Base-by-base conservation (phyloP, 2,797 vertebrate genomes). In the Mallotus villosus region DNA sequence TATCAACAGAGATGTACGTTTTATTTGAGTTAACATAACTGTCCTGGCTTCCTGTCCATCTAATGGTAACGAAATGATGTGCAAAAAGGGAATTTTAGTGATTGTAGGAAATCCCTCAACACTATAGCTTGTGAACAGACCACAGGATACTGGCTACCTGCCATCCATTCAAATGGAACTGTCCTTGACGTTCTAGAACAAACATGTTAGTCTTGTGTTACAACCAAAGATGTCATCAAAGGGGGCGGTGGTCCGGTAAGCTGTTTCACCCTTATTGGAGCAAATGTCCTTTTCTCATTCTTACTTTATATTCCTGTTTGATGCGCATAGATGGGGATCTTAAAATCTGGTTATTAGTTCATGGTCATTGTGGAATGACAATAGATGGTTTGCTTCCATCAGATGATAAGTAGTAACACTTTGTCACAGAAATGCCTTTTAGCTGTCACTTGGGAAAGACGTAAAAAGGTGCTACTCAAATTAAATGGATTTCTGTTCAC, bases 341-440 rank as follows among this genome's bases (percentile, higher is more conserved):
- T 34, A 72, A 27, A 55, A 19, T 27, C 27, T 5, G 64, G 71
- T 49, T n/a, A 34, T 63, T n/a, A 59, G n/a, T 46, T 25, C 17
- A 41, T 67, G 16, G 66, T 63, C 9, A 25, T 22, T 22, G 63
- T n/a, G 5, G 21, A n/a, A 74, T 59, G 11, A 70, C 74, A 64
- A 46, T 29, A 34, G 76, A 16, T 2, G 79, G 2, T 24, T 79
- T 5, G 67, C 78, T 82, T 82, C 65, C 73, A 77, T 74, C 77
- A 77, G 63, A 11, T 53, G 25, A 34, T 57, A 70, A 59, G 77
- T 75, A 73, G 72, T 74, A 62, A 9, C 71, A 72, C 41, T 24
- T 19, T 73, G 78, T 85, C 85, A 87, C 84, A 83, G 77, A 85
- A 86, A 88, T 89, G 85, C 87, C 85, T 90, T 90, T 90, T 90